Evolutionary conservation across 1,140 invertebrate species (phyloP).

Genomic region (Dreissena polymorpha): DNA sequence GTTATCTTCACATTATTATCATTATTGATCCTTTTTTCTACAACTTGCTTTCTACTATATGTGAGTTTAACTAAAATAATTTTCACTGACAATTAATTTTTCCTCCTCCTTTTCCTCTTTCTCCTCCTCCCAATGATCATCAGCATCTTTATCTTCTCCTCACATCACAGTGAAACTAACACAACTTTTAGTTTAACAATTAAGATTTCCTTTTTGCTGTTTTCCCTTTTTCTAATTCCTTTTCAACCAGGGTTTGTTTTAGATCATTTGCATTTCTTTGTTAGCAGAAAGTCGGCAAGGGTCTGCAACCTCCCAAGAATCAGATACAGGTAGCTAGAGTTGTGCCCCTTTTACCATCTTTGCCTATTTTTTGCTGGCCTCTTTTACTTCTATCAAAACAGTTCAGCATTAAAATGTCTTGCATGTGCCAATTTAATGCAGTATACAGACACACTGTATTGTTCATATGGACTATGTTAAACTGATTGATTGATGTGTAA

Average conservation of each 20-base stretch:
- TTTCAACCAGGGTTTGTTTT: not conserved
- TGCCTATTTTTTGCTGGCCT: not conserved
- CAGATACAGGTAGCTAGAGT: conserved; percentile 4
- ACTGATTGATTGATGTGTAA: too few species aligned
- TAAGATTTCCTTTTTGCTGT: too few species aligned
- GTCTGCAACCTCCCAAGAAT: not conserved
- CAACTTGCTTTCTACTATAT: not conserved
- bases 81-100: not conserved
- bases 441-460: too few species aligned
- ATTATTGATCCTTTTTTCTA: not conserved
- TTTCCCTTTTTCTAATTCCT: not conserved
- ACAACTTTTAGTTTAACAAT: not conserved
- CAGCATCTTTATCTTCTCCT: not conserved
- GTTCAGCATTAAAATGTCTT: not conserved
- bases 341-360: conserved; percentile 2
- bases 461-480: too few species aligned
- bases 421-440: not conserved
- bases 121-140: not conserved
- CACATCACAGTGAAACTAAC: not conserved
- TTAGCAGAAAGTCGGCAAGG: conserved; percentile 5
- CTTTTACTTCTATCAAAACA: not conserved
- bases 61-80: too few species aligned
- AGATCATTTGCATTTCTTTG: not conserved
- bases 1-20: not conserved
- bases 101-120: not conserved